Evolutionary conservation across 2,113 vertebrate genomes (phyloP), one percentile per base, ranked within the genome.

Genomic region (Tor tambroides): DNA sequence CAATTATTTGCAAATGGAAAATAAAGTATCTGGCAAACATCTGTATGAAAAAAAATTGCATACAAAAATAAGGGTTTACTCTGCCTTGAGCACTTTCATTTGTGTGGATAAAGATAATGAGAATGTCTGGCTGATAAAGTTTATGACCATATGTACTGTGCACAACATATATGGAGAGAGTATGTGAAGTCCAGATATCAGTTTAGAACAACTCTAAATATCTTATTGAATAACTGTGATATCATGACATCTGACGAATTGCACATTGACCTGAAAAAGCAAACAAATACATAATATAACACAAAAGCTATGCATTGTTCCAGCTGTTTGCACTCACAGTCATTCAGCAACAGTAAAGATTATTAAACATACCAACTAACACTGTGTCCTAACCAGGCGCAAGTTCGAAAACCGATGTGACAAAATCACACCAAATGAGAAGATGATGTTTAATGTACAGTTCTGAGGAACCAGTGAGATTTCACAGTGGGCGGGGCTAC

Each of bases 21-120:
- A 21, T 72, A 59, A 80, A 80, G 15, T 56, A 76, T 77, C 74
- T 82, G 9, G 85, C 54, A 78, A 86, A 89, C 80, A 63, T 86
- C 87, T 89, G 82, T 87, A 83, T 82, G 91, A 88, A 89, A 93
- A 91, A 92, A 93, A 93, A 93, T 91, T 11, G 92, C 93, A 94
- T 87, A 94, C 92, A 95, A 94, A 94, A 92, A 94, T 91, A 78
- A 28, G 84, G 21, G 51, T 63, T 41, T 80, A 21, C 71, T 51
- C 84, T 72, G 30, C 81, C 85, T 35, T 77, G 87, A 90, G 83
- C 30, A 86, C 80, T 77, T 51, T 54, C 72, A 23, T 49, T 81
- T 83, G 3, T 38, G 30, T 38, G 19, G 26, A 43, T 51, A n/a
- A 35, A 49, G 74, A 63, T n/a, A 80, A 85, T 78, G 35, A 65